These are phyloP conservation scores for Thaleichthys pacificus DNA, from an alignment of 2,797 vertebrate species.

Conservation along the genomic window DNA sequence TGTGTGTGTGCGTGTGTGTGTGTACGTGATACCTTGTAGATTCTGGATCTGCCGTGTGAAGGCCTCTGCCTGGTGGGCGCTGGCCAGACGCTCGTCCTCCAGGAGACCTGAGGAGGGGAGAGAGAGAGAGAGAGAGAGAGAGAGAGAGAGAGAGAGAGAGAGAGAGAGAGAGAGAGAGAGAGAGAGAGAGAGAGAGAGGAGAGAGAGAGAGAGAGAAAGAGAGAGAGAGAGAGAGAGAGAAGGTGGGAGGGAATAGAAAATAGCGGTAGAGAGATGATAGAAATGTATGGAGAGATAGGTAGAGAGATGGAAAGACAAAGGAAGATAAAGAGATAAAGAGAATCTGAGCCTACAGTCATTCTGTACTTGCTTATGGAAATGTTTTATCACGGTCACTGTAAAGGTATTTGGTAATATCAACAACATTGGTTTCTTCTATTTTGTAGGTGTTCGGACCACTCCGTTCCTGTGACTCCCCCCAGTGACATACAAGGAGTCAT, in stretches of 20 bases:
- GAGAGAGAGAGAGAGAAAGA: constrained; percentile 14
- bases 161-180: constrained; percentile 37
- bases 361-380: too few species aligned
- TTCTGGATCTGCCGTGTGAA: constrained; percentile 90
- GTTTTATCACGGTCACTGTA: too few species aligned
- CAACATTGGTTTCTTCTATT: neutral
- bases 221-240: constrained; percentile 39
- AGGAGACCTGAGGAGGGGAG: constrained; percentile 75
- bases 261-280: constrained; percentile 16
- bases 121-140: constrained; percentile 45
- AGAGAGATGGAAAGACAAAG: too few species aligned
- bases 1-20: constrained; percentile 1
- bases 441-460: neutral
- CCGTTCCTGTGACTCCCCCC: too few species aligned
- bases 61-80: constrained; percentile 88
- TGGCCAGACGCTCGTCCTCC: constrained; percentile 87
- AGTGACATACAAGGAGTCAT: neutral
- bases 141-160: constrained; percentile 36
- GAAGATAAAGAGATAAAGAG: too few species aligned
- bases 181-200: constrained; percentile 37
- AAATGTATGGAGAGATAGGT: too few species aligned
- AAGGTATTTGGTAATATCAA: neutral
- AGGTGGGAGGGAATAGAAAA: constrained; percentile 41
- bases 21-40: constrained; percentile 80
- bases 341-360: too few species aligned